phyloP scores from a whole-genome alignment of 2,797 vertebrate genomes.

The Bucorvus abyssinicus region DNA sequence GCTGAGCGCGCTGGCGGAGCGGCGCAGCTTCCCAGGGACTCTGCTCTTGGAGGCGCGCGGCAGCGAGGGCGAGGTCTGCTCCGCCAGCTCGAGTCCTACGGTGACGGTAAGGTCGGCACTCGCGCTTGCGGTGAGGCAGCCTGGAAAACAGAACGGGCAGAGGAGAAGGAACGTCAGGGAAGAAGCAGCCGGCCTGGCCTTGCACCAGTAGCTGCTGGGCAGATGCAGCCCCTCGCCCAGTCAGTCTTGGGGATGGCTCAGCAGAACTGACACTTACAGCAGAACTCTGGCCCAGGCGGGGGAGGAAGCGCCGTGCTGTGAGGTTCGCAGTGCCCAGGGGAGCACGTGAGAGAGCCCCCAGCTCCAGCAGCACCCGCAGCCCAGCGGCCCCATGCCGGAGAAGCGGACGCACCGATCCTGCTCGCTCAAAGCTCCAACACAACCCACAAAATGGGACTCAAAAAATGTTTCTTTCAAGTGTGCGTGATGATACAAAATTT shows the following conservation, averaged over 20 bases:
- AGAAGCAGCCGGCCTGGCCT: no score
- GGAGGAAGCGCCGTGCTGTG: neutral
- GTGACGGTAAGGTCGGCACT: conserved; percentile 74
- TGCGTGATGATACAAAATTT: neutral
- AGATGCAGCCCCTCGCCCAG: neutral
- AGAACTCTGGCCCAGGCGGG: neutral
- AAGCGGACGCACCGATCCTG: neutral
- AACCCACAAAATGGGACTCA: accelerated
- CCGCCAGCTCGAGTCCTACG: conserved; percentile 40
- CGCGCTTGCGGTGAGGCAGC: conserved; percentile 80
- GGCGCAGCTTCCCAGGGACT: conserved; percentile 78
- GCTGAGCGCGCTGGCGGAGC: conserved; percentile 82
- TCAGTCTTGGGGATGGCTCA: no score
- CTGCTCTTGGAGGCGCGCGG: conserved; percentile 77
- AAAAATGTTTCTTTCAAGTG: neutral
- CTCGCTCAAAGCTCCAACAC: no score
- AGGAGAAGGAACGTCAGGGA: neutral
- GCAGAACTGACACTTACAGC: neutral
- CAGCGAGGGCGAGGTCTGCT: conserved; percentile 77
- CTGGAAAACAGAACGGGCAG: conserved; percentile 69
- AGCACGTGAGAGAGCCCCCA: neutral
- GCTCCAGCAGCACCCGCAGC: neutral
- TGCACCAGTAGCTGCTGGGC: accelerated
- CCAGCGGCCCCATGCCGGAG: neutral
- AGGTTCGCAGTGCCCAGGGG: accelerated